Evolutionary conservation across 2,113 vertebrate species (phyloP).

Genomic region (Ophiodon elongatus): DNA sequence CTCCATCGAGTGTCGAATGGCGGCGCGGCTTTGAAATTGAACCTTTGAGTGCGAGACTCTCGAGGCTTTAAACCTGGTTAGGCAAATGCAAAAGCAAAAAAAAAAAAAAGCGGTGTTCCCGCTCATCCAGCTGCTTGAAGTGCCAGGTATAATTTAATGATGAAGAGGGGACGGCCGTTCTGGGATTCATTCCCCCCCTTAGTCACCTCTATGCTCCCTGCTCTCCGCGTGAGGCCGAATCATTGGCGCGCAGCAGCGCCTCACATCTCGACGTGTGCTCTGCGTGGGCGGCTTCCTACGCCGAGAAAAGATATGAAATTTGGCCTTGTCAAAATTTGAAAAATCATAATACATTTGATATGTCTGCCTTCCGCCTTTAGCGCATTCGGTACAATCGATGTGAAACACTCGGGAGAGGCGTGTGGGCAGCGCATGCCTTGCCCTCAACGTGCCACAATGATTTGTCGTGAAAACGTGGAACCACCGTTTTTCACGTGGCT

Average conservation of each 20-base stretch:
- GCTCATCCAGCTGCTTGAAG: slow-evolving; percentile 14
- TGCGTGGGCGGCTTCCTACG: slow-evolving; percentile 55
- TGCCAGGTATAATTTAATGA: background rate
- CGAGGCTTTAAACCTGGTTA: slow-evolving; percentile 22
- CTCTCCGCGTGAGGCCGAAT: slow-evolving; percentile 21
- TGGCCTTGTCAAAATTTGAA: slow-evolving; percentile 61
- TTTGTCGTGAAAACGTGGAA: slow-evolving; percentile 44
- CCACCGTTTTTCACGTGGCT: background rate
- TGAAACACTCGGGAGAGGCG: slow-evolving; percentile 39
- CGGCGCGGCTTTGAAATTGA: slow-evolving; percentile 7
- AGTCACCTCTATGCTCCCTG: slow-evolving; percentile 11
- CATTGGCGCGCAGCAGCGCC: slow-evolving; percentile 26
- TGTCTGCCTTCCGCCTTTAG: slow-evolving; percentile 54
- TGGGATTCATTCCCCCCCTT: background rate
- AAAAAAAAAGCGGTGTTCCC: slow-evolving; percentile 6
- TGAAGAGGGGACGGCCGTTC: background rate
- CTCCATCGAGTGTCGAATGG: slow-evolving; percentile 40
- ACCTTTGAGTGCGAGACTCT: slow-evolving; percentile 7
- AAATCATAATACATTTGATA: slow-evolving; percentile 68
- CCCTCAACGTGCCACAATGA: slow-evolving; percentile 17
- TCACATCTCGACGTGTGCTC: slow-evolving; percentile 24
- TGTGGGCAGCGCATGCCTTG: slow-evolving; percentile 49
- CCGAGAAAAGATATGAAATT: slow-evolving; percentile 30
- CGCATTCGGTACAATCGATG: slow-evolving; percentile 45
- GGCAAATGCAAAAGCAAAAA: slow-evolving; percentile 15